Evolutionary conservation across 1,140 invertebrate genomes (phyloP), one percentile per base, ranked within the genome.

Genomic region (Lepidurus couesii): DNA sequence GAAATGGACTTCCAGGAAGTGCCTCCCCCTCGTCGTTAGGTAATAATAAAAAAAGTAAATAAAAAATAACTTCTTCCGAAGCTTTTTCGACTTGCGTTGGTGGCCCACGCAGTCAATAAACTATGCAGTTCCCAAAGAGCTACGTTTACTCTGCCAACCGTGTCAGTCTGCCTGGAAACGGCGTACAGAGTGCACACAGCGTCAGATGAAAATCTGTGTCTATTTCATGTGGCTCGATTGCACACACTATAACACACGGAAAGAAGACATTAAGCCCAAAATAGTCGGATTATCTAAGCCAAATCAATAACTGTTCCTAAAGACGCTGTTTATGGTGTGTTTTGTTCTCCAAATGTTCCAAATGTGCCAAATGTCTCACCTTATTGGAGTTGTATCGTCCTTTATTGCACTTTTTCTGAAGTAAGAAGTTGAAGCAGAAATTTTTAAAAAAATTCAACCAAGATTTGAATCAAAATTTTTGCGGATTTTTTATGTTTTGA

Each of bases 81-180:
- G 53, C 53, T 65, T 65, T 65, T 65, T 65, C 53, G 53, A 65
- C n/a, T 16, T 13, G 16, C 16, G 16, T 65, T 65, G 5, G 16
- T 7, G n/a, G 13, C 53, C 53, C 53, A 65, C 53, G 53, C 53
- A 65, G 53, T 65, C 53, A 65, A 65, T 65, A 65, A 65, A 65
- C n/a, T 65, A 65, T 65, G 53, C 53, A 65, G 53, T 21, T n/a
- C 53, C 9, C 21, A 65, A 65, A 65, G 53, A 65, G 53, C 53
- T 21, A 21, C 53, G 53, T 65, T 65, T 13, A 21, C 53, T 13
- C 53, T 65, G 53, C n/a, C 53, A 65, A 65, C n/a, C 53, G 21
- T 65, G 16, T 7, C 53, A 65, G 53, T 65, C 53, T 65, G 53
- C 53, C 53, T 65, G 13, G 53, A 65, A 16, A 65, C 53, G 53